Evolutionary conservation across 1,140 invertebrate genomes (phyloP).

Genomic region (Phthorimaea operculella): DNA sequence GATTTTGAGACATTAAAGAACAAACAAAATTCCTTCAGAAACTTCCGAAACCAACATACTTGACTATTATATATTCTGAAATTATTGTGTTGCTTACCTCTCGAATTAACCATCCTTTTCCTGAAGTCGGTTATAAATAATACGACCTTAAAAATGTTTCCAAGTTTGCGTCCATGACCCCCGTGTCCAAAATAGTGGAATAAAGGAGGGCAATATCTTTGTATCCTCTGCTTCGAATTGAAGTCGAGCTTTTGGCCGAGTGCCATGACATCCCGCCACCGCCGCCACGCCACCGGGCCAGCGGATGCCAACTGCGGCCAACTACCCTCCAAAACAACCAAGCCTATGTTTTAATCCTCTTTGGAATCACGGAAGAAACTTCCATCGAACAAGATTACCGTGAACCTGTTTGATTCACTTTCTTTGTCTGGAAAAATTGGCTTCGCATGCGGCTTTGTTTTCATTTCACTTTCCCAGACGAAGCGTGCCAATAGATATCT

Average conservation of each 20-base stretch:
- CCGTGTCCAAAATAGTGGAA: constrained; percentile 13
- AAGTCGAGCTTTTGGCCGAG: constrained; percentile 38
- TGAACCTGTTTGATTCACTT: background rate
- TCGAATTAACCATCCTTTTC: too few relatives aligned
- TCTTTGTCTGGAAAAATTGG: background rate
- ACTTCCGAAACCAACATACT: too few relatives aligned
- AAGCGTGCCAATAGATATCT: background rate
- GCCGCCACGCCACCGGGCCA: constrained; percentile 25
- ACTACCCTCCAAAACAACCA: constrained; percentile 26
- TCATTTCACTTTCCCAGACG: background rate
- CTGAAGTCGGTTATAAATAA: too few relatives aligned
- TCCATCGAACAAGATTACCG: background rate
- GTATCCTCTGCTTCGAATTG: constrained; percentile 31
- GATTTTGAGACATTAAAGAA: too few relatives aligned
- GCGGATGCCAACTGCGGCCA: background rate
- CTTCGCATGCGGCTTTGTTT: too few relatives aligned
- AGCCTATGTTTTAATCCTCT: constrained; percentile 20
- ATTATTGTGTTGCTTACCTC: too few relatives aligned
- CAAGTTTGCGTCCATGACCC: constrained; percentile 12
- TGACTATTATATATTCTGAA: too few relatives aligned
- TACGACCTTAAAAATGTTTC: background rate
- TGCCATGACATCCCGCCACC: constrained; percentile 35
- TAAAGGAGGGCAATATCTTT: constrained; percentile 20
- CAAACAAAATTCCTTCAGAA: too few relatives aligned
- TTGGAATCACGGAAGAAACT: background rate